Evolutionary conservation across 2,888 invertebrate species (phyloP).

Genomic region (Tetranychus truncatus): DNA sequence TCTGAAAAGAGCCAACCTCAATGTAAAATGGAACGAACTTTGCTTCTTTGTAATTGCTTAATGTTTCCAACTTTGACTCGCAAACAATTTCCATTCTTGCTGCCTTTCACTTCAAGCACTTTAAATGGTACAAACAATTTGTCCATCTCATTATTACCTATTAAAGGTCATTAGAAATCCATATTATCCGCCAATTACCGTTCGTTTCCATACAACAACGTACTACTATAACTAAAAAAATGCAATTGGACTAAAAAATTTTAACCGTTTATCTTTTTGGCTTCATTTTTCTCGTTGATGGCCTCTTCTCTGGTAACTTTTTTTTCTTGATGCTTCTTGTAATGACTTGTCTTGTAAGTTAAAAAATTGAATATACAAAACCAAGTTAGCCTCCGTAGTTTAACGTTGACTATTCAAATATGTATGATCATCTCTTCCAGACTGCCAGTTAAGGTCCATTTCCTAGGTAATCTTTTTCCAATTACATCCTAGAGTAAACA

Average conservation of each 20-base stretch:
- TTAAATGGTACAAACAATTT: background rate
- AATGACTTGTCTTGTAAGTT: background rate
- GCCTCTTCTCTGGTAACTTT: background rate
- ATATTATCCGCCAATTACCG: background rate
- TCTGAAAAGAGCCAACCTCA: too few species aligned
- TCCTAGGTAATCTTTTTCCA: background rate
- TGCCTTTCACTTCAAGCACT: background rate
- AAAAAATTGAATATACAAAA: background rate
- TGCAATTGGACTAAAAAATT: background rate
- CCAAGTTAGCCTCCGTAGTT: background rate
- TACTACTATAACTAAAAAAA: background rate
- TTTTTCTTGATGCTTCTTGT: slow-evolving; percentile 1
- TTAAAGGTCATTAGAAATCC: background rate
- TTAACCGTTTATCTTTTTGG: background rate
- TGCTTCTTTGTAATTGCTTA: background rate
- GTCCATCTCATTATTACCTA: slow-evolving; percentile 1
- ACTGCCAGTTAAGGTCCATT: background rate
- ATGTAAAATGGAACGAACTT: too few species aligned
- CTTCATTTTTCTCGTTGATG: background rate
- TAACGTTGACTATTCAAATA: background rate
- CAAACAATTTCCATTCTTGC: background rate
- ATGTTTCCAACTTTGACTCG: background rate
- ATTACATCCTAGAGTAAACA: background rate
- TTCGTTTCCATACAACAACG: background rate
- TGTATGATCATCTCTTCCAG: background rate